Evolutionary conservation across 1,140 invertebrate genomes (phyloP).

Genomic region (Metaphire vulgaris): DNA sequence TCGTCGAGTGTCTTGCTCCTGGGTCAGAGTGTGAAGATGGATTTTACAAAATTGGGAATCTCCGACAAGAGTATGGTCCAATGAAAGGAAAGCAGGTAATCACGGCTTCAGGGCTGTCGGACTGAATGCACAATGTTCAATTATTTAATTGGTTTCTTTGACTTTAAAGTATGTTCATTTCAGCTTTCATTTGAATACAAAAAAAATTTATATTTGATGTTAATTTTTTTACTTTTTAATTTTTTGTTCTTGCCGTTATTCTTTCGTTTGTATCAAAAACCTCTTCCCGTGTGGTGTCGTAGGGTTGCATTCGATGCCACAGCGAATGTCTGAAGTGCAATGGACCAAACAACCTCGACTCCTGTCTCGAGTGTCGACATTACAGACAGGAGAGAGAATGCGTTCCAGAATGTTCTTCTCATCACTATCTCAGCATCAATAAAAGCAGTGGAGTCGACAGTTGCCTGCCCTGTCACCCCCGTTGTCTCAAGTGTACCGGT

Average conservation of each 20-base stretch:
- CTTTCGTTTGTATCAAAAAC: too few species aligned
- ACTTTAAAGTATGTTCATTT: too few species aligned
- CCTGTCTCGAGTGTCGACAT: background rate
- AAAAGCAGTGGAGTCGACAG: background rate
- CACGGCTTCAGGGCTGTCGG: too few species aligned
- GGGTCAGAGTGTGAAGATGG: conserved; percentile 33
- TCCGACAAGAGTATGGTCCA: background rate
- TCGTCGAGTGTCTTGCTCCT: conserved; percentile 35
- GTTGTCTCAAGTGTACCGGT: conserved; percentile 77
- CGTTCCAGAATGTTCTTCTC: background rate
- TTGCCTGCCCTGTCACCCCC: conserved; percentile 77
- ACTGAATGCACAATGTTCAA: too few species aligned
- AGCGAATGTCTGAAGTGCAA: background rate
- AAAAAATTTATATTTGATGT: too few species aligned
- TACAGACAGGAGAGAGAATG: background rate
- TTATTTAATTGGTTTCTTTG: too few species aligned
- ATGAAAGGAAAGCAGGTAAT: background rate
- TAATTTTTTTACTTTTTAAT: too few species aligned
- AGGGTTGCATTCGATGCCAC: background rate
- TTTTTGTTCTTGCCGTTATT: too few species aligned
- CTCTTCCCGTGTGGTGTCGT: too few species aligned
- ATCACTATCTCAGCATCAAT: background rate
- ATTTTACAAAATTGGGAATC: conserved; percentile 32
- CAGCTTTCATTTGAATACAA: too few species aligned
- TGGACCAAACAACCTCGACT: background rate